phyloP scores from a whole-genome alignment of 1,140 invertebrate species.

The Meteorus sp. region DNA sequence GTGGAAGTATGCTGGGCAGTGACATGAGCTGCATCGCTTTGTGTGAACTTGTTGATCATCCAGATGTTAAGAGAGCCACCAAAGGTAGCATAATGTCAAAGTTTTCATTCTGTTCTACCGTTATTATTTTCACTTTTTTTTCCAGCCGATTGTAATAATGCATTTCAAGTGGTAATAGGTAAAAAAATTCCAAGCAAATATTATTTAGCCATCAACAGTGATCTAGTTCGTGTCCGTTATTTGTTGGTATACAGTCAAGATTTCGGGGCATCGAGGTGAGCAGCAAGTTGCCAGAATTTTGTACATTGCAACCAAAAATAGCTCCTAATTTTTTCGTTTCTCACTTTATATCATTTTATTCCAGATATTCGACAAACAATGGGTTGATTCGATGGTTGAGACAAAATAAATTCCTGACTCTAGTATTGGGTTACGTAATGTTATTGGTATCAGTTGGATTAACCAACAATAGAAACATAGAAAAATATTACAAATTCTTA shows the following conservation, averaged over 20 bases:
- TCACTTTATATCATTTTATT: constrained; percentile 28
- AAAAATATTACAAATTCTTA: constrained; percentile 53
- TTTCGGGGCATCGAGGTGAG: constrained; percentile 43
- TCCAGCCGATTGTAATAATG: constrained; percentile 47
- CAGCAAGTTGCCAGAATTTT: not conserved
- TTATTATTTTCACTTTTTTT: constrained; percentile 11
- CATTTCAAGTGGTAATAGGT: constrained; percentile 54
- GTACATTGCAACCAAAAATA: not conserved
- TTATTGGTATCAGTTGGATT: constrained; percentile 55
- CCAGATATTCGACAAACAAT: constrained; percentile 36
- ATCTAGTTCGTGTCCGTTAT: constrained; percentile 75
- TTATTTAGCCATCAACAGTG: constrained; percentile 75
- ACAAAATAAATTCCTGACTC: constrained; percentile 56
- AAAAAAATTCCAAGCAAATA: constrained; percentile 71
- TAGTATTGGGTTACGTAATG: constrained; percentile 55
- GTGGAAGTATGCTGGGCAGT: constrained; percentile 70
- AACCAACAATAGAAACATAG: constrained; percentile 54
- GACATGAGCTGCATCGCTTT: constrained; percentile 76
- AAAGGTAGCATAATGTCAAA: constrained; percentile 36
- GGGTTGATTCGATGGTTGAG: constrained; percentile 53
- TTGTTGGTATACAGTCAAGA: constrained; percentile 73
- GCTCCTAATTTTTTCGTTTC: constrained; percentile 1
- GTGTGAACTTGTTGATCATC: constrained; percentile 76
- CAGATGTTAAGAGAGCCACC: constrained; percentile 57
- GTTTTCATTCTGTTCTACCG: constrained; percentile 3